Evolutionary conservation across 2,113 vertebrate genomes (phyloP).

Genomic region (Solea senegalensis): DNA sequence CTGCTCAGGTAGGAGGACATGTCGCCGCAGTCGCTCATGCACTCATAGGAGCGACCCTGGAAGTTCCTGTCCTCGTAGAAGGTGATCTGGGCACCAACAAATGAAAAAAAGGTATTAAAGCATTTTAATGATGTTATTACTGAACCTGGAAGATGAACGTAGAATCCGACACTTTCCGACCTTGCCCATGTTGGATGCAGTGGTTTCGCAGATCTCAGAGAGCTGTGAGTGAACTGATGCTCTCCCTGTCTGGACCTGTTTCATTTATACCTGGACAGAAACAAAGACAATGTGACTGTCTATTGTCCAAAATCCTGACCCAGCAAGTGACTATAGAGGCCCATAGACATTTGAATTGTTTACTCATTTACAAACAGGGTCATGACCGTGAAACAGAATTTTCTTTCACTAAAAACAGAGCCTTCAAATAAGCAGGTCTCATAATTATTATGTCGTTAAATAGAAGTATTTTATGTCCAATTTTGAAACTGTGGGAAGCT

Average conservation of each 20-base stretch:
- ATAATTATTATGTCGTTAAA: too few relatives aligned
- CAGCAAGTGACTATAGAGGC: constrained; percentile 62
- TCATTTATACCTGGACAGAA: constrained; percentile 70
- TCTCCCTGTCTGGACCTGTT: constrained; percentile 44
- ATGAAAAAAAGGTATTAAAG: neutral
- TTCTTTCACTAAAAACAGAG: constrained; percentile 31
- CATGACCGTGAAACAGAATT: constrained; percentile 43
- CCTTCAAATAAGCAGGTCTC: neutral
- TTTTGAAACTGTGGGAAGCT: too few relatives aligned
- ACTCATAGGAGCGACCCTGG: constrained; percentile 78
- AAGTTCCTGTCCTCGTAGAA: constrained; percentile 82
- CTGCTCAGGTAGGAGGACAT: constrained; percentile 72
- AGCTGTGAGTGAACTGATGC: constrained; percentile 59
- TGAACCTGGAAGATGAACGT: too few relatives aligned
- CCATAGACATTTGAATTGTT: constrained; percentile 59
- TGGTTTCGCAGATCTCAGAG: constrained; percentile 49
- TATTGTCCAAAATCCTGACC: constrained; percentile 73
- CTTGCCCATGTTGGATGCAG: constrained; percentile 65
- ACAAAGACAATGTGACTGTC: constrained; percentile 58
- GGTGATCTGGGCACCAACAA: constrained; percentile 55
- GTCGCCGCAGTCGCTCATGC: constrained; percentile 75
- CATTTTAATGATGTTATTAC: too few relatives aligned
- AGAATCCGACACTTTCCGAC: constrained; percentile 24
- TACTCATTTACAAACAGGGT: constrained; percentile 39
- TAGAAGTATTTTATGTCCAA: too few relatives aligned